Evolutionary conservation across 2,797 vertebrate species (phyloP), one percentile per base, ranked within the genome.

Genomic region (Gallirallus australis): DNA sequence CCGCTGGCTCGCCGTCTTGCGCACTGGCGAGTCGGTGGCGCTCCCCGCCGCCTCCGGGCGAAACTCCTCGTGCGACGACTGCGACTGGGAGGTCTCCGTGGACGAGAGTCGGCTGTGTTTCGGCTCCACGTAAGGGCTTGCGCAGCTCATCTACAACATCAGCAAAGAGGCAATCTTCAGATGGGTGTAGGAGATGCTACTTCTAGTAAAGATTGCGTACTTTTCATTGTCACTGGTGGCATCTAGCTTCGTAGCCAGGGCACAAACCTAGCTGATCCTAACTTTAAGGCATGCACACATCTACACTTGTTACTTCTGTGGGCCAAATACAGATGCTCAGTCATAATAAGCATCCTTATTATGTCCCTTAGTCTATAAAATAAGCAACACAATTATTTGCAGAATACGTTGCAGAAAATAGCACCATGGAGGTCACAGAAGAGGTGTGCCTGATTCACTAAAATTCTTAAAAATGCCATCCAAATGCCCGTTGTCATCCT

Each of bases 31-130:
- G 72, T 99, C 98, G 0, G 98, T 98, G 86, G 98, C 96, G n/a
- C 98, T 99, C 35, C 99, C 99, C 5, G 97, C 98, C 3, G 96
- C 98, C 97, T 99, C 99, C 2, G 98, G 98, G 6, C 99, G 99
- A 93, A 99, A 99, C 97, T 99, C 99, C 95, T 99, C 99, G 39
- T 99, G 99, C 7, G 99, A 99, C 0, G 99, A 99, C 75, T 99
- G 99, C 1, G 99, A 99, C 61, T 99, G 99, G 7, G 99, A 99
- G 16, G 99, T 99, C 98, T 99, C 99, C 1, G 99, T 99, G 94
- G 99, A 99, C 3, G 99, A 99, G 50, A 99, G 98, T 10, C 99
- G 99, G 93, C 98, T 98, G 93, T 99, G 99, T 75, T 99, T 99
- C 59, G 99, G 98, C 95, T 99, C 99, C 96, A 99, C 97, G 14